Conservation (phyloP, 1,140 invertebrate species). For the Zophobas atratus region DNA sequence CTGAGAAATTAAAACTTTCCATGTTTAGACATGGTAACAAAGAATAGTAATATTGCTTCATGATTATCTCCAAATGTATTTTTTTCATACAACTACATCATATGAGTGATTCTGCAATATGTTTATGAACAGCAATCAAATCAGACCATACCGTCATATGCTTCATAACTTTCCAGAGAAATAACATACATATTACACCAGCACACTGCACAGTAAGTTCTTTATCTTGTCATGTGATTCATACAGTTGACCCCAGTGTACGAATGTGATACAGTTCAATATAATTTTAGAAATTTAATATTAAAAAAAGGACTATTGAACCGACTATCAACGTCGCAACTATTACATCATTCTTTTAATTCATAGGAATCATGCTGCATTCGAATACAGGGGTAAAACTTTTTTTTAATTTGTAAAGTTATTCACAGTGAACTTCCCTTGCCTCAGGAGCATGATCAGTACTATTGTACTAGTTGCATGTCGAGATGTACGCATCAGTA, state of each 20-base stretch:
- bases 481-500: too few relatives aligned
- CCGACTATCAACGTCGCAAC: not conserved
- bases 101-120: slow-evolving; percentile 31
- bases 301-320: slow-evolving; percentile 6
- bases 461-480: too few relatives aligned
- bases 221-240: slow-evolving; percentile 37
- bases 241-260: not conserved
- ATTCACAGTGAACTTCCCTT: too few relatives aligned
- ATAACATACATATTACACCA: not conserved
- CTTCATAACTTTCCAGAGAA: slow-evolving; percentile 9
- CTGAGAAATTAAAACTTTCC: slow-evolving; percentile 3
- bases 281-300: slow-evolving; percentile 8
- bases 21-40: slow-evolving; percentile 19
- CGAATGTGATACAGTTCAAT: not conserved
- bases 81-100: slow-evolving; percentile 12
- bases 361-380: not conserved
- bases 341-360: slow-evolving; percentile 22
- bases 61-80: slow-evolving; percentile 24
- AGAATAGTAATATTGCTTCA: slow-evolving; percentile 3
- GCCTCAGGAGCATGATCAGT: too few relatives aligned
- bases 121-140: slow-evolving; percentile 24
- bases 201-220: not conserved
- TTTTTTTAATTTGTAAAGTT: not conserved
- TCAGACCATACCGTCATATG: slow-evolving; percentile 12
- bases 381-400: not conserved